Conservation (phyloP, 2,888 invertebrate genomes). For the Pocota personata region DNA sequence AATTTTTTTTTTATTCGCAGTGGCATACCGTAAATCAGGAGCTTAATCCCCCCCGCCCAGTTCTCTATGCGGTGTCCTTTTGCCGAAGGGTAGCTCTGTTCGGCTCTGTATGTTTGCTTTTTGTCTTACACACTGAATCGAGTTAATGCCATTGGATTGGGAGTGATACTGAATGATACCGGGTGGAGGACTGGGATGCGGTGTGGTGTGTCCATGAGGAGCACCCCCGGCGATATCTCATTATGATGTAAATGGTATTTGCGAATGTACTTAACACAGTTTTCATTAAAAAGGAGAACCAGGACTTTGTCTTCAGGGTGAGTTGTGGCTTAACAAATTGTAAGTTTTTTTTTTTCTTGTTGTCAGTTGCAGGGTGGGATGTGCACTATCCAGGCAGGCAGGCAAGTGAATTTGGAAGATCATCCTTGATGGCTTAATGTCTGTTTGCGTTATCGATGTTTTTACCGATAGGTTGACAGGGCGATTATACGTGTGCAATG, state of each 20-base stretch:
- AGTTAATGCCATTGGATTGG: conserved; percentile 59
- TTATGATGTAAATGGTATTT: conserved; percentile 66
- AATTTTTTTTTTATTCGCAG: conserved; percentile 75
- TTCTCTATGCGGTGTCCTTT: conserved; percentile 33
- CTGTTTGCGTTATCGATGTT: conserved; percentile 11
- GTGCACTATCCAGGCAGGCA: not conserved
- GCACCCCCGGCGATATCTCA: conserved; percentile 47
- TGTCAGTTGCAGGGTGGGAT: not conserved
- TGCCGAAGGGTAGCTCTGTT: conserved; percentile 37
- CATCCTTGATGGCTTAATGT: not conserved
- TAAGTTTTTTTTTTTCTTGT: not conserved
- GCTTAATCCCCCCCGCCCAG: conserved; percentile 25
- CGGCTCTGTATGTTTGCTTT: conserved; percentile 56
- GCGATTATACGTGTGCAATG: not conserved
- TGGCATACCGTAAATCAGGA: conserved; percentile 72
- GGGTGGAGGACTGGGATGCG: not conserved
- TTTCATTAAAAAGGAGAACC: conserved; percentile 52
- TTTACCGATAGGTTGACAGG: not conserved
- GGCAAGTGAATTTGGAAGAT: not conserved
- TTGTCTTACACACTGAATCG: conserved; percentile 65
- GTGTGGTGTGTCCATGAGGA: conserved; percentile 18
- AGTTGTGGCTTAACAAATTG: conserved; percentile 27
- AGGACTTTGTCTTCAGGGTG: conserved; percentile 20
- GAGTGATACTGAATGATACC: conserved; percentile 58
- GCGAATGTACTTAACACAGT: conserved; percentile 62